Percentiles rank a stretch among this genome's conserved stretches.
phyloP scores from a whole-genome alignment of 2,888 invertebrate species.

The Flexamia atlantica region DNA sequence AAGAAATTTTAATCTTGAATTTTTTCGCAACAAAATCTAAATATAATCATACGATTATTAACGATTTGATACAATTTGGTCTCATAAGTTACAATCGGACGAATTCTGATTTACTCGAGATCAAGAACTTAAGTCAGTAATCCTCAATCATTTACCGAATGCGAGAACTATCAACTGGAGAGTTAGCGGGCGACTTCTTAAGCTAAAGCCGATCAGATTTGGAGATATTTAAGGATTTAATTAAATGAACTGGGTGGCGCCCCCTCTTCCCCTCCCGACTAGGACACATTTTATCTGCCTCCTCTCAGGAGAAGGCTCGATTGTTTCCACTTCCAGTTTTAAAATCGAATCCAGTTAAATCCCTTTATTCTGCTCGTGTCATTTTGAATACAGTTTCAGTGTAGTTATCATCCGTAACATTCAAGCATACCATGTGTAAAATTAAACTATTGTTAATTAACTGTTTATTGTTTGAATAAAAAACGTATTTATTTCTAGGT shows the following conservation, averaged over 20 bases:
- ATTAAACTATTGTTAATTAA: no score
- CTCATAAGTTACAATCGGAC: no score
- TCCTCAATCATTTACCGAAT: slow-evolving; percentile 12
- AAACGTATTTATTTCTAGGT: no score
- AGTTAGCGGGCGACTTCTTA: background rate
- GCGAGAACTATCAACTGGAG: background rate
- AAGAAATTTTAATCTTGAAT: no score
- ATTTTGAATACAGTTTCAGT: background rate
- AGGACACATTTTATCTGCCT: slow-evolving; percentile 8
- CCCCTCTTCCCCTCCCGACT: background rate
- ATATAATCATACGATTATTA: no score
- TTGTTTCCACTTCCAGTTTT: background rate
- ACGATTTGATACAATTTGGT: no score
- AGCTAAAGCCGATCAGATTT: slow-evolving; percentile 4
- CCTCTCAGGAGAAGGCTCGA: background rate
- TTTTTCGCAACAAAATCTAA: no score
- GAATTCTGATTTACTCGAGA: background rate
- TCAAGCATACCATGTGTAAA: no score
- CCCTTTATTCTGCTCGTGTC: background rate
- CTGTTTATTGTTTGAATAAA: no score
- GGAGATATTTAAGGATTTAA: slow-evolving; percentile 10
- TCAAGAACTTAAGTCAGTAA: background rate
- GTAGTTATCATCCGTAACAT: no score
- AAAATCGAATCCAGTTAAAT: background rate
- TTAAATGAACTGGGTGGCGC: slow-evolving; percentile 12